Base-by-base conservation (phyloP, 2,888 invertebrate genomes). In the Eristalis tenax region DNA sequence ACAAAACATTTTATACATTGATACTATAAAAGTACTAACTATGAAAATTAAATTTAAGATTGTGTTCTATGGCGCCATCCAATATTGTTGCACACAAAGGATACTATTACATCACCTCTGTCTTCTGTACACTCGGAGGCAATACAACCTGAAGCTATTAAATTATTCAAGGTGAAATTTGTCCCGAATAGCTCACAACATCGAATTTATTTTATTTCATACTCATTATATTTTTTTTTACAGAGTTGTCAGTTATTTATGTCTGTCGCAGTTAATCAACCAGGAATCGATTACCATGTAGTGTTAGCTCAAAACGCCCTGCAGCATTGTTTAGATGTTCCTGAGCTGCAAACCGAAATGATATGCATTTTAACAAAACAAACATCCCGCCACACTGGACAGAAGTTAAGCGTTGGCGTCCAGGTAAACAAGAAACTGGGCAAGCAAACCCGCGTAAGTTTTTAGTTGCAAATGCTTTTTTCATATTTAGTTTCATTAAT, bases 231-330 rank as follows among this genome's bases (percentile, higher is more conserved):
- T 15, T 23, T 2, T 59, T 22, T 79, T 71, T 40, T 92, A 68
- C 94, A 98, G 97, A 98, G 98, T 93, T 97, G 98, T 89, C 98
- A 99, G 92, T 95, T 99, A 89, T 99, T 99, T 94, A 98, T 98
- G 95, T 98, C 98, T 3, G 98, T 99, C 88, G 96, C 97, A 63
- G 97, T 99, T 89, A 98, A 99, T 93, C 97, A 97, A 91, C 97
- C 98, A 75, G 98, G 98, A 91, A 97, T 99, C 90, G 99, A 99
- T 94, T 98, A 99, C 94, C 99, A 99, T 94, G 98, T 99, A 91
- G 98, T 98, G 83, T 94, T 99, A 85, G 99, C 99, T 18, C 99
- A 99, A 95, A 98, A 98, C 93, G 98, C 99, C 40, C 94, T 99
- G 79, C 97, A 97, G 91, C 97, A 97, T 92, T 98, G 98, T 92